Evolutionary conservation across 2,113 vertebrate genomes (phyloP), one percentile per base, ranked within the genome.

Genomic region (Paedocypris sp.): DNA sequence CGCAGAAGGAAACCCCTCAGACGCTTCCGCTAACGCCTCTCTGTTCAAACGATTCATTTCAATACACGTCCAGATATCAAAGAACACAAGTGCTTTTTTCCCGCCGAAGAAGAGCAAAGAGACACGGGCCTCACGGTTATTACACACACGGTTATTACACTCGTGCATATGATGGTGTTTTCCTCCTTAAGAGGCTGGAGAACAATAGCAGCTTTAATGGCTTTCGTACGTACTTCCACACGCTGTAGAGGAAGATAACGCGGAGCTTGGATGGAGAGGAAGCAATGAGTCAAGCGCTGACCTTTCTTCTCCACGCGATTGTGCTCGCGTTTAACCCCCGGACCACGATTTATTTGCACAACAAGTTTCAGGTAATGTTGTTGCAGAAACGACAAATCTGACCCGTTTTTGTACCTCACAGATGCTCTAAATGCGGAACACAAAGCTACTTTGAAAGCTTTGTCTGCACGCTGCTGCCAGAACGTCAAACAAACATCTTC

Each of bases 201-300:
- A 75, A 85, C 80, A 85, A 83, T 79, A 71, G 64, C 20, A 54
- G 52, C 65, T 70, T 58, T 52, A 63, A 74, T 39, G 61, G 62
- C 60, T 72, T 63, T 58, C 62, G 60, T 73, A 75, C 61, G 53
- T 70, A 79, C 74, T 83, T 83, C 82, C 81, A 68, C 61, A 68
- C 58, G 73, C 75, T 81, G 76, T 62, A 59, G 60, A 22, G 61
- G 53, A 70, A 79, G 79, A 85, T 82, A 83, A 82, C 64, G 41
- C 2, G 41, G 53, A 78, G 73, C 46, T 15, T 6, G 60, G 49
- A 76, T 80, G 82, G 73, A 82, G 35, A 49, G 78, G 82, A 84
- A 80, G 66, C 67, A 76, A 76, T 83, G 72, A 68, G 48, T 84
- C 77, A 79, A n/a, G 26, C 11, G 42, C 20, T 74, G 75, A 80